Base-by-base conservation (phyloP, 2,797 vertebrate species). In the Scomberomorus guttatus region DNA sequence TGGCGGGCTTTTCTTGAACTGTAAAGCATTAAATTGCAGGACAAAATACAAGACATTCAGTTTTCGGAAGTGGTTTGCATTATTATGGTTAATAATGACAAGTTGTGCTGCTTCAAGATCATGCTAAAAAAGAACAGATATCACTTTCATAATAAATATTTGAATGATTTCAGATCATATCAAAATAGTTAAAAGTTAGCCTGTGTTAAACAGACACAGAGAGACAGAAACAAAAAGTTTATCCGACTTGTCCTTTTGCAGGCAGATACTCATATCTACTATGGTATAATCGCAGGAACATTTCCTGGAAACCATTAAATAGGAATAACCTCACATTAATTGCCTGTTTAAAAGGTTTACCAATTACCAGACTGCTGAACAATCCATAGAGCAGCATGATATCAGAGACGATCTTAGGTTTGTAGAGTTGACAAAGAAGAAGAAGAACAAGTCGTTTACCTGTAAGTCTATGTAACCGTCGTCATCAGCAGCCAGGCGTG, bases 401-500 rank as follows among this genome's bases (percentile, higher is more conserved):
- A 48, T 17, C n/a, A 46, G 18, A 54, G 65, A 50, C 3, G 1
- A 11, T 18, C n/a, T n/a, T n/a, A n/a, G n/a, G n/a, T n/a, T n/a
- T n/a, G n/a, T 4, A 12, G 37, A 34, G 4, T 46, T 44, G 59
- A 15, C 18, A 42, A 17, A 46, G 14, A 34, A 29, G 12, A 64
- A 22, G 54, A 63, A 22, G 3, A 37, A 4, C 7, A 37, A 37
- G n/a, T n/a, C n/a, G n/a, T 87, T 92, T 78, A 96, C 95, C 97
- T 99, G 98, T 73, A 99, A 91, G 87, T 99, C 98, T 37, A 99
- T 98, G 90, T 99, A 99, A 17, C 97, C 97, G 29, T 99, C 97
- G 0, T 98, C 98, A 0, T 92, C 97, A 72, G 96, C 96, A n/a
- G 98, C 93, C 46, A 99, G 93, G 15, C 96, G 96, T 15, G 97